Base-by-base conservation (phyloP, 2,888 invertebrate genomes). In the Brenthis ino region DNA sequence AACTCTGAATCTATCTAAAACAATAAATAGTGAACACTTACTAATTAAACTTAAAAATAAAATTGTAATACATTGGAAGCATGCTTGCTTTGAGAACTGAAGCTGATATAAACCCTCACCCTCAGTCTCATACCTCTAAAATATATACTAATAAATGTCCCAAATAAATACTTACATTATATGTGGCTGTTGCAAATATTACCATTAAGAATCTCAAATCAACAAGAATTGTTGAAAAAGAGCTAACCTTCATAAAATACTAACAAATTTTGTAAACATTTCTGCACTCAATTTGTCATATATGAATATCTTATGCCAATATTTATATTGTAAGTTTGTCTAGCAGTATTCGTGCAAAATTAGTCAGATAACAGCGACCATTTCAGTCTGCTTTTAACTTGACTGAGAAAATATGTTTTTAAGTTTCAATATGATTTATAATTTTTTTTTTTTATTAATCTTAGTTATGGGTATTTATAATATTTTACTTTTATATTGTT, bases 381-480 rank as follows among this genome's bases (percentile, higher is more conserved):
- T 13, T 60, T 54, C 55, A 67, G 67, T 67, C 50, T 37, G 50
- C 28, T 37, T 63, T 37, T 57, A 11, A 51, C 51, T 67, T 63
- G 47, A n/a, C 16, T 56, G 43, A 51, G 33, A 69, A 43, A 51
- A 69, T 69, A 65, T 50, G 53, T 50, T 43, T 43, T 8, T 11
- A 43, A 43, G 37, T 8, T 48, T 50, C 60, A 14, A 53, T 66
- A 33, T 53, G 20, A 53, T 69, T 1, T 48, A 63, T 12, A 56
- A 66, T 33, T 43, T 67, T 13, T 28, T 67, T 1, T 64, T 16
- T 51, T 57, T 64, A 14, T 14, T 64, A 16, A 47, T 70, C 16
- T 47, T 70, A 51, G n/a, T 67, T 20, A 55, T 70, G n/a, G 57
- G 63, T 58, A 24, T 58, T 50, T 67, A 67, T 55, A 64, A 64